Conservation (phyloP, 2,797 vertebrate genomes). For the Synanceia verrucosa region DNA sequence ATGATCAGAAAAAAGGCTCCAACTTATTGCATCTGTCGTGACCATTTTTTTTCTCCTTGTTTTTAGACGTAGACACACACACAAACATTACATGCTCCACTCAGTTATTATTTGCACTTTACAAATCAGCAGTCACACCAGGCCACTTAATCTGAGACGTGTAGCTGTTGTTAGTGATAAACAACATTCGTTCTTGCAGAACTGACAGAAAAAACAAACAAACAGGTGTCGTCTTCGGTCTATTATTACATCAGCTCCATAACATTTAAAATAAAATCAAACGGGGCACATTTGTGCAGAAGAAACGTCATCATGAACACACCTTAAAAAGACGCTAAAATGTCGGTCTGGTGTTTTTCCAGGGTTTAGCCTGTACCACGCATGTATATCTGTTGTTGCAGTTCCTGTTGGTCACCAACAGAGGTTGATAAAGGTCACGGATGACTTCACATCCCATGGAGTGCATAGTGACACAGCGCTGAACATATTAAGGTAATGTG, state of each 20-base stretch:
- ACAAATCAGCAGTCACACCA: too few species aligned
- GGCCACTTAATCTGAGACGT: too few species aligned
- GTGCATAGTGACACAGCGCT: conserved; percentile 50
- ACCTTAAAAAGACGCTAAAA: not conserved
- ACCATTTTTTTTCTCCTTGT: too few species aligned
- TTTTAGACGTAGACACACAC: too few species aligned
- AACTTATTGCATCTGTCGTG: too few species aligned
- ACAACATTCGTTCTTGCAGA: too few species aligned
- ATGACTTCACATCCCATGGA: conserved; percentile 28
- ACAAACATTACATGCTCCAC: too few species aligned
- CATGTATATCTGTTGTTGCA: conserved; percentile 25
- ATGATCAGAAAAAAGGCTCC: not conserved
- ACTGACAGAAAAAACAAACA: too few species aligned
- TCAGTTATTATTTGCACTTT: too few species aligned
- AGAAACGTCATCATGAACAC: not conserved
- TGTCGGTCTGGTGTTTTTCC: not conserved
- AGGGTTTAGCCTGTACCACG: not conserved
- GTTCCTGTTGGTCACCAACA: conserved; percentile 62
- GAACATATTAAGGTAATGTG: conserved; percentile 56
- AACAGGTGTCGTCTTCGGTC: too few species aligned
- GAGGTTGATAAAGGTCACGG: conserved; percentile 60
- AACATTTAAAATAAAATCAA: not conserved
- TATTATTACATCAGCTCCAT: not conserved
- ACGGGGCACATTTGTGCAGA: not conserved
- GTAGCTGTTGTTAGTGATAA: too few species aligned